phyloP scores from a whole-genome alignment of 2,888 invertebrate species.

The Nasonovia ribisnigri region DNA sequence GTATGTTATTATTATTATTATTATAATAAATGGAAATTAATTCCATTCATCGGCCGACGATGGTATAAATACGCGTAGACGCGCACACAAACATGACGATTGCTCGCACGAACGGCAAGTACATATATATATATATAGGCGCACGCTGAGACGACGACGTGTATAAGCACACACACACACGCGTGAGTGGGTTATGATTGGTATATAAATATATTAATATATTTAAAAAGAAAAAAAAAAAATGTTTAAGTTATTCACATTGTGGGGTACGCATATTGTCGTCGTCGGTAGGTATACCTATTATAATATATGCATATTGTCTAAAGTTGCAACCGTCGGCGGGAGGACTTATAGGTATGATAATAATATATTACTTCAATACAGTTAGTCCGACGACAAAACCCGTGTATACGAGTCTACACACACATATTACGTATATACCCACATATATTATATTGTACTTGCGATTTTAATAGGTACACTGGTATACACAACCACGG shows the following conservation, averaged over 20 bases:
- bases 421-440: not conserved
- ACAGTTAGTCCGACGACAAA: not conserved
- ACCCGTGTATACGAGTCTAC: not conserved
- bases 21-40: conserved; percentile 58
- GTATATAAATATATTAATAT: not conserved
- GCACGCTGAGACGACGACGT: not conserved
- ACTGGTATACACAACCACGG: not conserved
- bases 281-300: not conserved
- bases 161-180: not conserved
- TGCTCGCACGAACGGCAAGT: conserved; percentile 4
- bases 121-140: not conserved
- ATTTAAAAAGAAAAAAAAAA: not conserved
- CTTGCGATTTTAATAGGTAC: not conserved
- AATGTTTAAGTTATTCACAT: not conserved
- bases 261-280: not conserved
- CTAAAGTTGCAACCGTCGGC: not conserved
- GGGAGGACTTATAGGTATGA: not conserved
- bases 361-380: not conserved
- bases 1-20: conserved; percentile 13
- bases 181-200: not conserved
- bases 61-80: not conserved
- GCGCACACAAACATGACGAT: not conserved
- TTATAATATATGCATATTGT: not conserved
- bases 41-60: conserved; percentile 34
- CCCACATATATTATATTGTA: not conserved